These are phyloP conservation scores for Microplitis mediator DNA, from an alignment of 1,140 invertebrate genomes.

Conservation along the genomic window DNA sequence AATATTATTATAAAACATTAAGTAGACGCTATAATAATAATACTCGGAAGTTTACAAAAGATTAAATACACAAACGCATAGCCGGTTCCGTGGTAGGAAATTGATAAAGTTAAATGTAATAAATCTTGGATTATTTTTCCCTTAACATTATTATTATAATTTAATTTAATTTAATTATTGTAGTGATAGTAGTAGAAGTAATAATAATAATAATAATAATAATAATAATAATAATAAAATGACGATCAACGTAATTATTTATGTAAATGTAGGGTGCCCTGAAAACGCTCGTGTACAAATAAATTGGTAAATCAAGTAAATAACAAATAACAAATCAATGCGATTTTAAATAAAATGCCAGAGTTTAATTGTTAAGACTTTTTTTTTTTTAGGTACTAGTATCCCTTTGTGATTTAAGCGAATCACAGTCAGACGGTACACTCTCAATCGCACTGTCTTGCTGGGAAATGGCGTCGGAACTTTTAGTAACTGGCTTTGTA, in stretches of 20 bases:
- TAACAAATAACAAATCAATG: background rate
- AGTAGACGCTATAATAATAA: constrained; percentile 11
- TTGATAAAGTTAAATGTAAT: background rate
- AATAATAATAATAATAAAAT: too few species aligned
- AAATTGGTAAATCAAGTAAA: background rate
- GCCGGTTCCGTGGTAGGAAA: background rate
- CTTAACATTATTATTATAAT: too few species aligned
- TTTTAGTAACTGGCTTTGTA: constrained; percentile 46
- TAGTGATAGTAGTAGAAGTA: too few species aligned
- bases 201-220: too few species aligned
- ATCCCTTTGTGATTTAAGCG: constrained; percentile 49
- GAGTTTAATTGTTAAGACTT: background rate
- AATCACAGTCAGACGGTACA: constrained; percentile 47
- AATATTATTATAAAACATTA: background rate
- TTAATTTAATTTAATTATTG: too few species aligned
- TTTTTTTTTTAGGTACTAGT: constrained; percentile 32
- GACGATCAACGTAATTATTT: background rate
- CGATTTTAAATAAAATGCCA: background rate
- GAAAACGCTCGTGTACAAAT: background rate
- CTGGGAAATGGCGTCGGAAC: constrained; percentile 52
- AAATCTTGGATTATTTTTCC: too few species aligned
- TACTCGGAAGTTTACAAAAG: constrained; percentile 18
- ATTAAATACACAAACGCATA: constrained; percentile 1
- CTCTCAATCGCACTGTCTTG: constrained; percentile 53
- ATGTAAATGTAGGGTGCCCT: background rate